Percentiles rank a stretch among this genome's conserved stretches.
These are phyloP conservation scores for Epicampocera succincta DNA, from an alignment of 2,888 invertebrate genomes.

Conservation along the genomic window DNA sequence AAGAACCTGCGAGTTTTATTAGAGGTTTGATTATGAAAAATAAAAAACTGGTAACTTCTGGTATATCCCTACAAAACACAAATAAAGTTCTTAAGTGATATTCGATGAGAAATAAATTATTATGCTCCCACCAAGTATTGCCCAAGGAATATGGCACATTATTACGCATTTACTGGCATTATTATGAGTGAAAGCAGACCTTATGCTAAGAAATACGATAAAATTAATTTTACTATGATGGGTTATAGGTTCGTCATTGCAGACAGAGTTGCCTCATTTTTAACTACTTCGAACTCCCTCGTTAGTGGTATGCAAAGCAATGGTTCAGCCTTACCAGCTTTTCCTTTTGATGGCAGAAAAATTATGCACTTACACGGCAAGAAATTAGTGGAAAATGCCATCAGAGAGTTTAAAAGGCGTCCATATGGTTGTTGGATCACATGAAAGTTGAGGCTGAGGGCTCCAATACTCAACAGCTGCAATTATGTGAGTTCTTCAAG, in stretches of 20 bases:
- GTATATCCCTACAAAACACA: no score
- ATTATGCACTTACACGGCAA: constrained; percentile 32
- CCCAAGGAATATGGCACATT: no score
- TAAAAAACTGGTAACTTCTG: no score
- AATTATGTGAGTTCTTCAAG: constrained; percentile 40
- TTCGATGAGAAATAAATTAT: no score
- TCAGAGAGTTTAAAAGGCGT: constrained; percentile 35
- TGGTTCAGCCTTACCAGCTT: constrained; percentile 12
- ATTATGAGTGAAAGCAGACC: constrained; percentile 22
- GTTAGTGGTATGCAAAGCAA: constrained; percentile 6
- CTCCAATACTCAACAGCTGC: constrained; percentile 1
- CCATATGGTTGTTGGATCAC: constrained; percentile 37
- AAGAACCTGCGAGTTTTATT: no score
- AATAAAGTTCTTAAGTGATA: no score
- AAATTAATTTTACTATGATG: constrained; percentile 29
- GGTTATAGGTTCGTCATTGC: constrained; percentile 21
- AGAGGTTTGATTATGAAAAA: no score
- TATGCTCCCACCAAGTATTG: no score
- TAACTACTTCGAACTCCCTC: constrained; percentile 25
- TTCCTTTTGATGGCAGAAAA: constrained; percentile 47
- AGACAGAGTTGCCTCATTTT: constrained; percentile 11
- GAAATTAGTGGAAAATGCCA: constrained; percentile 17
- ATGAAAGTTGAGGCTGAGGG: constrained; percentile 25
- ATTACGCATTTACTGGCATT: no score
- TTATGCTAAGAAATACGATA: constrained; percentile 17